phyloP scores from a whole-genome alignment of 2,113 vertebrate species.

The Morone chrysops region DNA sequence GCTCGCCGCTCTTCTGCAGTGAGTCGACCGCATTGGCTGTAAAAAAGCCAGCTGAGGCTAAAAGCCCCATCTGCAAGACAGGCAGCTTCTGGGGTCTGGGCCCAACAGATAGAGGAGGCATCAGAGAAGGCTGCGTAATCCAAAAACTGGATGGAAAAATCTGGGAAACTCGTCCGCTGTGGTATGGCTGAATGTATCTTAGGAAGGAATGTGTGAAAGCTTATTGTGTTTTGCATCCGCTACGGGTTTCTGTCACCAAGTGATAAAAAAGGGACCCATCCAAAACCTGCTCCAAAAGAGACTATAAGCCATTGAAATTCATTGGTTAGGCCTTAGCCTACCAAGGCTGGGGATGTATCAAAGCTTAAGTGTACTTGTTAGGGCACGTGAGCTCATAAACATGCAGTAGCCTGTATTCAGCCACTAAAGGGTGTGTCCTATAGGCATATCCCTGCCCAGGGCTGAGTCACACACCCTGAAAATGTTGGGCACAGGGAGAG shows the following conservation, averaged over 20 bases:
- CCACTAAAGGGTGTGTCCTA: constrained; percentile 56
- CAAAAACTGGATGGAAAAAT: constrained; percentile 47
- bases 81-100: constrained; percentile 51
- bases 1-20: constrained; percentile 54
- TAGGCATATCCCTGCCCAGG: constrained; percentile 26
- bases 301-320: constrained; percentile 18
- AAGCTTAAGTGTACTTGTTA: constrained; percentile 46
- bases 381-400: constrained; percentile 57
- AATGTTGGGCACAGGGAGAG: background rate
- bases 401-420: constrained; percentile 61
- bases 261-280: constrained; percentile 14
- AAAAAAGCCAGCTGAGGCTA: constrained; percentile 58
- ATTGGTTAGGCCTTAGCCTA: background rate
- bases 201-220: constrained; percentile 26
- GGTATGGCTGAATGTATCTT: constrained; percentile 12
- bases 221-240: constrained; percentile 24
- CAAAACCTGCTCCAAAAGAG: constrained; percentile 8
- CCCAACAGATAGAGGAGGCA: constrained; percentile 55
- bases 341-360: constrained; percentile 24
- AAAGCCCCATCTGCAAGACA: constrained; percentile 60
- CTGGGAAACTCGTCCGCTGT: constrained; percentile 18
- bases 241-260: constrained; percentile 5
- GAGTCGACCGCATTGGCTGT: constrained; percentile 19
- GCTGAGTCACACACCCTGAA: constrained; percentile 25
- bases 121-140: constrained; percentile 31